Evolutionary conservation across 2,797 vertebrate species (phyloP).

Genomic region (Tenualosa ilisha): DNA sequence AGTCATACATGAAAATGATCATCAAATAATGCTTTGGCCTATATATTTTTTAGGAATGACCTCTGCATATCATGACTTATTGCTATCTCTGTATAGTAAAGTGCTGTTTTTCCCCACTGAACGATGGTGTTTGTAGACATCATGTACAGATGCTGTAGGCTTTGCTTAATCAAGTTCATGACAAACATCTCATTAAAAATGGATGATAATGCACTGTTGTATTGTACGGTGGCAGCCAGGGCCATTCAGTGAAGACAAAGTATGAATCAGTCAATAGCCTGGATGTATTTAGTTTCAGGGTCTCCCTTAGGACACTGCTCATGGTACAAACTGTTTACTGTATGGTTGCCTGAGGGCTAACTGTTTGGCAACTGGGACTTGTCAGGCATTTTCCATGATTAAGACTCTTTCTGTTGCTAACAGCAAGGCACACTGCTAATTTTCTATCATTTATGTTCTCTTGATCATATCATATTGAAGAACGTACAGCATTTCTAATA

Average conservation of each 20-base stretch:
- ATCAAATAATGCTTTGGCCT: no score
- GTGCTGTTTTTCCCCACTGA: no score
- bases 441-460: neutral
- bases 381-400: neutral
- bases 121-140: constrained; percentile 23
- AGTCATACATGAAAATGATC: no score
- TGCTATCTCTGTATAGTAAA: no score
- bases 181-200: constrained; percentile 65
- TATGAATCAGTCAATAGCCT: constrained; percentile 50
- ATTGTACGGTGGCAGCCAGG: constrained; percentile 50
- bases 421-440: neutral
- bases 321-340: neutral
- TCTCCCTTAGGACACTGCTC: neutral
- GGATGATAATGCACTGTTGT: constrained; percentile 53
- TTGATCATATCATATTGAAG: neutral
- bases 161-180: constrained; percentile 52
- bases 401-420: neutral
- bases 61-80: no score
- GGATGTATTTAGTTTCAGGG: constrained; percentile 43
- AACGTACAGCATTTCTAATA: neutral
- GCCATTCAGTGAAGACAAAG: constrained; percentile 45
- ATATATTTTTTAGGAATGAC: no score
- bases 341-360: neutral
- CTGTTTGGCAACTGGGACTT: neutral
- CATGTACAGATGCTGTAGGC: constrained; percentile 62